Base-by-base conservation (phyloP, 2,888 invertebrate genomes). In the Himalopsyche tibetana region DNA sequence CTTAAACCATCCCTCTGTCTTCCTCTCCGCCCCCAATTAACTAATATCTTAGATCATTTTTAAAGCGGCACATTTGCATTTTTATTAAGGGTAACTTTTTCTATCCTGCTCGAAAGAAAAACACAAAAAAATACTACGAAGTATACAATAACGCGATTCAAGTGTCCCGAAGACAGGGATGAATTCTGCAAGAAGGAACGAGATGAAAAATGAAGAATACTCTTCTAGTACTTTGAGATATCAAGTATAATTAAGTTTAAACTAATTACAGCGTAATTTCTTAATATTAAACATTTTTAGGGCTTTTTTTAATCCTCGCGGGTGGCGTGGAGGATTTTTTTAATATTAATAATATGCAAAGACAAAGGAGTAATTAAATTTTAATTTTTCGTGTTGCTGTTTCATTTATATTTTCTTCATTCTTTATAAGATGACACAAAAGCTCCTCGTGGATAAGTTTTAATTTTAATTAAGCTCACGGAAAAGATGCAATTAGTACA, bases 31-130 rank as follows among this genome's bases (percentile, higher is more conserved):
- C 85, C 88, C 86, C 88, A 88, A 88, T 88, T 88, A 88, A 88
- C 88, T 86, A 88, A 88, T 88, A 88, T 88, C 88, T 88, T 88
- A 88, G 88, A 88, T 88, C 88, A 88, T 88, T 88, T 88, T 88
- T 88, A 88, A 88, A 88, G 88, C 88, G 86, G 87, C 84, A 84
- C 82, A 88, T 88, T 88, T 88, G 88, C 88, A 88, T 88, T 88
- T 88, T 88, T 88, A 88, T 88, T 88, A 88, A 88, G 88, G 88
- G 87, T 83, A 88, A 85, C 88, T 87, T 87, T 85, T 87, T 84
- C 80, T 63, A 80, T 80, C 81, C 79, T 81, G 36, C 82, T 74
- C 45, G 84, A 82, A 86, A 86, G 82, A 85, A 88, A 88, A 84
- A 84, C 83, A 82, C 79, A 82, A 82, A 86, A 86, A 86, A 85